Evolutionary conservation across 2,797 vertebrate species (phyloP).

Genomic region (Artibeus lituratus): DNA sequence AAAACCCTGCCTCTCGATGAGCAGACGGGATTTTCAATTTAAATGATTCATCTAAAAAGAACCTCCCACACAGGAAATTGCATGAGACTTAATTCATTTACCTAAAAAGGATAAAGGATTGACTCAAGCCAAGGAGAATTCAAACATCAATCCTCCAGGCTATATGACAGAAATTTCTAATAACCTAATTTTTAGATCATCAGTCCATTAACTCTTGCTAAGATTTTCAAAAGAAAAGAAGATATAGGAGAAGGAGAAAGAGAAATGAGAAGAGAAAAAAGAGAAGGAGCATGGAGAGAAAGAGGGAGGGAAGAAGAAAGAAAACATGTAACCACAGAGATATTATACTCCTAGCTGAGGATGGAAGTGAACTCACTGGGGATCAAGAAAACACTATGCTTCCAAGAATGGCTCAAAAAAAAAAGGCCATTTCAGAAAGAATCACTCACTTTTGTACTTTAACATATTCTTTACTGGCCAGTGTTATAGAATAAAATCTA

Average conservation of each 20-base stretch:
- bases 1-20: slow-evolving; percentile 62
- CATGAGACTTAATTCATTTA: slow-evolving; percentile 69
- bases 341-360: neutral
- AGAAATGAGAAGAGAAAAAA: neutral
- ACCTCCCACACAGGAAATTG: slow-evolving; percentile 75
- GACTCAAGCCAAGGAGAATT: slow-evolving; percentile 73
- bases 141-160: slow-evolving; percentile 47
- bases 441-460: neutral
- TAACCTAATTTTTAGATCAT: slow-evolving; percentile 52
- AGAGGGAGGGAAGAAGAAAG: neutral
- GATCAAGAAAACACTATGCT: neutral
- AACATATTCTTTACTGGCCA: neutral
- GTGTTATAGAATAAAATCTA: neutral
- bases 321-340: neutral
- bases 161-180: slow-evolving; percentile 52
- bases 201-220: slow-evolving; percentile 61
- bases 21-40: slow-evolving; percentile 65
- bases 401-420: neutral
- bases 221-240: neutral
- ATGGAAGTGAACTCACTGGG: neutral
- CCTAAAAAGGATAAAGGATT: slow-evolving; percentile 74
- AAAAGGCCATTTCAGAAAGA: neutral
- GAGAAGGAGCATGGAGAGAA: no score
- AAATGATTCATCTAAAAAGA: slow-evolving; percentile 74
- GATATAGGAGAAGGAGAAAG: no score